Evolutionary conservation across 2,888 invertebrate genomes (phyloP), one percentile per base, ranked within the genome.

Genomic region (Emesis russula): DNA sequence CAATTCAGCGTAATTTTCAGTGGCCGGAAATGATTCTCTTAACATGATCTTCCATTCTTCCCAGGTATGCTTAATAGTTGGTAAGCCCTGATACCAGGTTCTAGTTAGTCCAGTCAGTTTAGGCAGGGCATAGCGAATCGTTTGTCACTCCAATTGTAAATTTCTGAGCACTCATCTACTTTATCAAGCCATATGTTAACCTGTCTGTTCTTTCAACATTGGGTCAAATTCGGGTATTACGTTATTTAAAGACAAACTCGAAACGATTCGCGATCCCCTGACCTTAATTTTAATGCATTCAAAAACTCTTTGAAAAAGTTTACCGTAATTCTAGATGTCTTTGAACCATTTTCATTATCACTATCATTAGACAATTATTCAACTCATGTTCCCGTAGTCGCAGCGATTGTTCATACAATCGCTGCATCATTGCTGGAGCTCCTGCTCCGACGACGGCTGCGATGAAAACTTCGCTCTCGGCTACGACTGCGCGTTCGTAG

Each of bases 31-130:
- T 5, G 92, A 86, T 66, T 91, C 89, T 1, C 2, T 66, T 3
- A 78, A 7, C 3, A 93, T 92, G 0, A 7, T 80, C 66, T 93
- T 92, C 92, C 92, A 93, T 78, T 94, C 88, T 0, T 33, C 0
- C 92, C 92, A 93, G 15, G 85, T 84, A 75, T 66, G 70, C 15
- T 81, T 7, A 9, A 94, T 3, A 15, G 89, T 71, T 0, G 94
- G 86, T 18, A 93, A 73, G 0, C 90, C 88, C 38, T 92, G 92
- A 58, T 93, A 94, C 93, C 93, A 95, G 0, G 80, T 18, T 38
- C 88, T 92, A 3, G 94, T 93, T 3, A 86, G 6, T 0, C 94
- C 88, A 1, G 13, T 36, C 0, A 87, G 53, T 48, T 87, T 84
- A 1, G 87, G 81, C 1, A 87, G 53, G 0, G 87, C 25, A 81